Evolutionary conservation across 2,888 invertebrate genomes (phyloP).

Genomic region (Camponotus fellah): DNA sequence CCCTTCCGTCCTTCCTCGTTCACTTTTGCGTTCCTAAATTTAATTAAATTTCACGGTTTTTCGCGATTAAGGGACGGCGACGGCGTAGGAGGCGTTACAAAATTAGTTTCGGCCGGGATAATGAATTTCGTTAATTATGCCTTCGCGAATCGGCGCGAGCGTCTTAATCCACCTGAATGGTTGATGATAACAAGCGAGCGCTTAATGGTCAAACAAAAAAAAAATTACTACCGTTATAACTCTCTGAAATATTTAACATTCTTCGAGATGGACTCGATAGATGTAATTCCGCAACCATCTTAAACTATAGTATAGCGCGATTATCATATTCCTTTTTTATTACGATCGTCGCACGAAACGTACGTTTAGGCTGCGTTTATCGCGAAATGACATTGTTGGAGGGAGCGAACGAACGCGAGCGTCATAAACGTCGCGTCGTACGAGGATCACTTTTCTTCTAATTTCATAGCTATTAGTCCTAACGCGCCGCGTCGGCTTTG

Average conservation of each 20-base stretch:
- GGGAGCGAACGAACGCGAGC: slow-evolving; percentile 11
- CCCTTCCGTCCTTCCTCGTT: slow-evolving; percentile 78
- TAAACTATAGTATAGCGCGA: neutral
- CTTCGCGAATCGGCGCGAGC: slow-evolving; percentile 72
- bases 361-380: neutral
- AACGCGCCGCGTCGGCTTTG: slow-evolving; percentile 44
- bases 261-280: neutral
- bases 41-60: slow-evolving; percentile 86
- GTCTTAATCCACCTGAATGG: slow-evolving; percentile 65
- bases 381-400: slow-evolving; percentile 8
- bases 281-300: neutral
- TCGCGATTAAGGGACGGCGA: slow-evolving; percentile 84
- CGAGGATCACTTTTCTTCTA: slow-evolving; percentile 30
- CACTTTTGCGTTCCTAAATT: slow-evolving; percentile 85
- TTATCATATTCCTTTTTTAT: too few relatives aligned
- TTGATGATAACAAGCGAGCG: slow-evolving; percentile 45
- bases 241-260: neutral
- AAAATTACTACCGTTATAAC: neutral
- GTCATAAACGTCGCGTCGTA: slow-evolving; percentile 37
- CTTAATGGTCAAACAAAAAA: slow-evolving; percentile 33
- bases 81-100: slow-evolving; percentile 79
- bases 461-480: slow-evolving; percentile 51
- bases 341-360: neutral
- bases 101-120: slow-evolving; percentile 84
- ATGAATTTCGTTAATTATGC: slow-evolving; percentile 85